These are phyloP conservation scores for Astyanax mexicanus DNA, from an alignment of 2,797 vertebrate genomes.

Conservation along the genomic window DNA sequence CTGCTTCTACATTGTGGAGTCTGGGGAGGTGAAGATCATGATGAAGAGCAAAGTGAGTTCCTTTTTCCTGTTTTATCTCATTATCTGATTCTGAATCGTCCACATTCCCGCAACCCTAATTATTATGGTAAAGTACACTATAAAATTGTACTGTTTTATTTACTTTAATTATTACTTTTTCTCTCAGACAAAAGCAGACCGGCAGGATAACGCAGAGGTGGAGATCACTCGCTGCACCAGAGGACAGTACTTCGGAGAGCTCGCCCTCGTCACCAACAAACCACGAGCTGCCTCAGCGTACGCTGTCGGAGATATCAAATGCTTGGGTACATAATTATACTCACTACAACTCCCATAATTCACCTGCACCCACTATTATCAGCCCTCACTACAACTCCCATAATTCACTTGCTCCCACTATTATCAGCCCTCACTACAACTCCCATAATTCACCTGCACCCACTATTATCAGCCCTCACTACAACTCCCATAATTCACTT, in stretches of 20 bases:
- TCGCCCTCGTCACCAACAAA: conserved; percentile 98
- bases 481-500: no score
- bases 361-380: no score
- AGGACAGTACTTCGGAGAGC: conserved; percentile 98
- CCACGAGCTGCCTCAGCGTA: conserved; percentile 97
- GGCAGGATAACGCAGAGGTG: conserved; percentile 91
- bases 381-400: no score
- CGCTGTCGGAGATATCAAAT: conserved; percentile 91
- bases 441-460: no score
- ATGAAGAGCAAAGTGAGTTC: conserved; percentile 96
- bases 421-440: no score
- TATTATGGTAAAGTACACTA: no score
- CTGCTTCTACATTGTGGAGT: conserved; percentile 95
- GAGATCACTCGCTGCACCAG: conserved; percentile 92
- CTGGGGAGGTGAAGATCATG: conserved; percentile 96
- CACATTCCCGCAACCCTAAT: no score
- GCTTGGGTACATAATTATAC: conserved; percentile 83
- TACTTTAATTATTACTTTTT: conserved; percentile 1
- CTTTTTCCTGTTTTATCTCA: neutral
- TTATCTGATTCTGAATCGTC: no score
- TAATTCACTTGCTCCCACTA: no score
- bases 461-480: no score
- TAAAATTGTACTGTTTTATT: no score
- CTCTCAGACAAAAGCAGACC: conserved; percentile 88
- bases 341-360: neutral